These are phyloP conservation scores for Enteromius radiatus DNA, from an alignment of 2,797 vertebrate genomes.

Conservation along the genomic window DNA sequence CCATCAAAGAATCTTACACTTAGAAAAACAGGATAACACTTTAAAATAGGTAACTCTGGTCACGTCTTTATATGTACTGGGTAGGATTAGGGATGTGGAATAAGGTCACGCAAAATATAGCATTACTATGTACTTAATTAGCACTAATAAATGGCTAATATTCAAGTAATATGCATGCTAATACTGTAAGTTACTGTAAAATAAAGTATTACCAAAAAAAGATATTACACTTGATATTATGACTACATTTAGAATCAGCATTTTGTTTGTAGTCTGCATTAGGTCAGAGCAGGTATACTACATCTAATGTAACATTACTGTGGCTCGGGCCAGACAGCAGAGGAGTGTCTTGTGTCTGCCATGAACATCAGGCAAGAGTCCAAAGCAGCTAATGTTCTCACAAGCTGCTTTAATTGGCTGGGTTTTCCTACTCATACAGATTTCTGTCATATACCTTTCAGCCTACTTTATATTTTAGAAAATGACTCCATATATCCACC, in stretches of 20 bases:
- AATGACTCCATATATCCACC: background rate
- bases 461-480: background rate
- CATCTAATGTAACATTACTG: background rate
- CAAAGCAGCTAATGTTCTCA: conserved; percentile 1
- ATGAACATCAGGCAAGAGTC: background rate
- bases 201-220: background rate
- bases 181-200: too few relatives aligned
- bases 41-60: too few relatives aligned
- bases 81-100: too few relatives aligned
- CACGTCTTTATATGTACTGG: too few relatives aligned
- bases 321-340: background rate
- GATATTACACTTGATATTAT: background rate
- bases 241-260: background rate
- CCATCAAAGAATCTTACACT: background rate
- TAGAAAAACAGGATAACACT: background rate
- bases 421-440: background rate
- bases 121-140: too few relatives aligned
- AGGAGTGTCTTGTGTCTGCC: background rate
- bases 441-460: background rate
- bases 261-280: background rate
- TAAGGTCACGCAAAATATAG: too few relatives aligned
- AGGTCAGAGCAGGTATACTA: background rate
- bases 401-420: background rate
- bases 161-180: too few relatives aligned
- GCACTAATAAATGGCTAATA: too few relatives aligned